phyloP scores from a whole-genome alignment of 2,797 vertebrate genomes.

The Amniataba percoides region DNA sequence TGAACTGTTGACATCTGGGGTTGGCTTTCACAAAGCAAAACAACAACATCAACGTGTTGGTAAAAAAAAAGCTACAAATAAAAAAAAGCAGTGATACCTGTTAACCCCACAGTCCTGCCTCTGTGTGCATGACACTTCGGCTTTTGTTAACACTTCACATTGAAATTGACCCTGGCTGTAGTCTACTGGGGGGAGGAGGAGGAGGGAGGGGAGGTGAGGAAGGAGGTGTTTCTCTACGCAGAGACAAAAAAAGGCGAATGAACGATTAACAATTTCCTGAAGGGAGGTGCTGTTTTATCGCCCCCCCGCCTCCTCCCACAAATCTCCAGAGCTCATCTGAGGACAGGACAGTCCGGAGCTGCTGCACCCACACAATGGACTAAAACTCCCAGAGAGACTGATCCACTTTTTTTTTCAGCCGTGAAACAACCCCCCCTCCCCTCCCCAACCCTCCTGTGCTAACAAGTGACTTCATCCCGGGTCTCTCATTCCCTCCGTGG shows the following conservation, averaged over 20 bases:
- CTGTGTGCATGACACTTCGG: constrained; percentile 75
- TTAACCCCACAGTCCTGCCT: not conserved
- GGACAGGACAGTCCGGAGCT: constrained; percentile 34
- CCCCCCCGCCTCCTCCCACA: too few relatives aligned
- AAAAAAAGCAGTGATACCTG: constrained; percentile 40
- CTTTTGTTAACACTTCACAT: constrained; percentile 91
- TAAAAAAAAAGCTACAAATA: constrained; percentile 10
- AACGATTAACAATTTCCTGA: constrained; percentile 93
- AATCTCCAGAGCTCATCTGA: constrained; percentile 49
- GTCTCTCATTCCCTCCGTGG: constrained; percentile 3
- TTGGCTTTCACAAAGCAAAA: constrained; percentile 29
- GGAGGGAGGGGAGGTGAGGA: constrained; percentile 69
- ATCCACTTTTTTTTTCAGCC: not conserved
- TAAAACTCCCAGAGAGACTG: constrained; percentile 39
- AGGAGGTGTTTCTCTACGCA: constrained; percentile 80
- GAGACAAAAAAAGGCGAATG: constrained; percentile 75
- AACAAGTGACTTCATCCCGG: not conserved
- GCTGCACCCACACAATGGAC: constrained; percentile 73
- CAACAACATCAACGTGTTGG: not conserved
- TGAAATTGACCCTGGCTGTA: constrained; percentile 90
- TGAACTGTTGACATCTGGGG: constrained; percentile 50
- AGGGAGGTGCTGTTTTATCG: constrained; percentile 82
- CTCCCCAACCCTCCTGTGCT: not conserved
- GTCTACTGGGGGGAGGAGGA: constrained; percentile 63
- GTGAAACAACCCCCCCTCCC: constrained; percentile 5